Base-by-base conservation (phyloP, 2,113 vertebrate species). In the Loxodonta africana region DNA sequence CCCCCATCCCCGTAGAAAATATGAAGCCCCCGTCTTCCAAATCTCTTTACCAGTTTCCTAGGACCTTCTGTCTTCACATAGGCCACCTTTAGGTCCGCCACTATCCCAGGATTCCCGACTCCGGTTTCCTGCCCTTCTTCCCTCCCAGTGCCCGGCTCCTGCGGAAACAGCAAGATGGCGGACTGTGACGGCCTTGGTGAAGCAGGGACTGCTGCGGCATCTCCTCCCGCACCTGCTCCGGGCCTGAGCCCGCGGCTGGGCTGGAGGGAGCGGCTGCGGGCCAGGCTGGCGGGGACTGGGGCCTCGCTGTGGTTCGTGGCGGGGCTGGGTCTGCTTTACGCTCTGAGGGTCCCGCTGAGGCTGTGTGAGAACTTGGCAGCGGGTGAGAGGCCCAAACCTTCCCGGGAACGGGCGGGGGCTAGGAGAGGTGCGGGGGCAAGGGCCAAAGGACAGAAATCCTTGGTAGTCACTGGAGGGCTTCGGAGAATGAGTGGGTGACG, bases 311-410 rank as follows among this genome's bases (percentile, higher is more conserved):
- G 99, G 98, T 98, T 99, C 87, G 98, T 99, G 97, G 99, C 99
- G 98, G 99, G 99, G 93, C 98, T 99, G 82, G 99, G 99, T 65
- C 99, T 99, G 96, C 98, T 99, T 8, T 99, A 99, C 97, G 99
- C 98, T 46, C 98, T 99, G 97, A 98, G 99, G 98, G 99, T 99
- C 96, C 99, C 99, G 91, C 98, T 99, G 96, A 99, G 99, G 96
- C 98, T 99, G 90, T 99, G 99, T 98, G 99, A 99, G 98, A 99
- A 98, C 91, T 98, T 99, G 90, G 98, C 99, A 95, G 99, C 99
- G 97, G 99, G 99, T 99, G 98, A 99, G 98, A 94, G 93, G 92
- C 96, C 74, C 67, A 37, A 30, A 91, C 44, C 62, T 84, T 41
- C 94, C 71, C 20, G n/a, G 86, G 95, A 83, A 62, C 28, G 71